These are phyloP conservation scores for Spatulosminthurus flaviceps DNA, from an alignment of 2,888 invertebrate genomes.

Conservation along the genomic window DNA sequence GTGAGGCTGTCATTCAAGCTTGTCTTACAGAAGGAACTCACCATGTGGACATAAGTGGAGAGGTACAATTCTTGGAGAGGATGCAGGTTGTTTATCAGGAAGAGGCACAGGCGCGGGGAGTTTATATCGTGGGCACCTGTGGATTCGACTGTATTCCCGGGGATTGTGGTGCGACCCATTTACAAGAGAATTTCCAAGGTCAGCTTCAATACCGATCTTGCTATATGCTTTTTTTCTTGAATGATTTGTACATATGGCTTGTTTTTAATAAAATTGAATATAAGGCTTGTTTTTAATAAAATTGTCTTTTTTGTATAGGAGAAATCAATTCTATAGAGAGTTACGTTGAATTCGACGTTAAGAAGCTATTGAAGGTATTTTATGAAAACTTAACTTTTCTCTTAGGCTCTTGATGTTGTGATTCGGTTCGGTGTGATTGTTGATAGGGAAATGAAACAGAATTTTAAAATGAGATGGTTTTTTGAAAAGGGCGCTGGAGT, in stretches of 20 bases:
- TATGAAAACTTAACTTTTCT: background rate
- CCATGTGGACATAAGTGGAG: constrained; percentile 93
- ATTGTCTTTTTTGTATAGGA: no score
- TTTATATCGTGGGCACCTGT: constrained; percentile 88
- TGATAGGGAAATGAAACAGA: no score
- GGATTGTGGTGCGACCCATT: constrained; percentile 83
- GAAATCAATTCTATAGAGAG: constrained; percentile 77
- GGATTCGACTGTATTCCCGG: constrained; percentile 92
- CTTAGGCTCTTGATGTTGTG: no score
- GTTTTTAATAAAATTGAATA: no score
- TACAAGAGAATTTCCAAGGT: constrained; percentile 81
- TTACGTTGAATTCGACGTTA: constrained; percentile 68
- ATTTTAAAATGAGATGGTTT: no score
- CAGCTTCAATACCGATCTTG: no score
- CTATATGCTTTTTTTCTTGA: no score
- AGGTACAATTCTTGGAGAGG: constrained; percentile 77
- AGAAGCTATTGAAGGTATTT: background rate
- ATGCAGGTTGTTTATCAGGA: constrained; percentile 84
- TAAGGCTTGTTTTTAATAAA: no score
- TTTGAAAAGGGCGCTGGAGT: constrained; percentile 65
- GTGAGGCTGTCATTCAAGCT: constrained; percentile 88
- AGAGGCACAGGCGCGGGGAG: constrained; percentile 77
- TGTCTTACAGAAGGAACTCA: constrained; percentile 82
- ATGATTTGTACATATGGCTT: no score
- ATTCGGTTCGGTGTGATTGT: no score